Evolutionary conservation across 1,140 invertebrate genomes (phyloP).

Genomic region (Drosophila guanche): DNA sequence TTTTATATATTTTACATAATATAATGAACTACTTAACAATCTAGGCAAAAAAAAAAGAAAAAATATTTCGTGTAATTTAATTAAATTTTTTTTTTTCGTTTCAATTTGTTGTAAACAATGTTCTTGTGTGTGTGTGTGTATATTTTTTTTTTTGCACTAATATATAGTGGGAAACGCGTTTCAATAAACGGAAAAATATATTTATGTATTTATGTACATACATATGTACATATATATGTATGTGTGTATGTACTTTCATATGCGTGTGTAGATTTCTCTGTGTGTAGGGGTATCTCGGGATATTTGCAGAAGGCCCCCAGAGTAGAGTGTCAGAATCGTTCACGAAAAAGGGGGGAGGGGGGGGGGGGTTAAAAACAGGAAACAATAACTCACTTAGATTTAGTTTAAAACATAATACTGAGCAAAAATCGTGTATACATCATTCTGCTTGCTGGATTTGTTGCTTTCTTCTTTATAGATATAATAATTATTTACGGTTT

Average conservation of each 20-base stretch:
- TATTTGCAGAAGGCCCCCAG: slow-evolving; percentile 28
- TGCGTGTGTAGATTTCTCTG: slow-evolving; percentile 18
- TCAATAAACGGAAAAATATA: slow-evolving; percentile 64
- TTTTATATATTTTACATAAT: slow-evolving; percentile 78
- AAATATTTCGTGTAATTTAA: slow-evolving; percentile 41
- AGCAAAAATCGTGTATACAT: slow-evolving; percentile 80
- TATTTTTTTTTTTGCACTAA: slow-evolving; percentile 42
- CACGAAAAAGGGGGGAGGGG: slow-evolving; percentile 30
- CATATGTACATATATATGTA: slow-evolving; percentile 34
- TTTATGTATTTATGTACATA: slow-evolving; percentile 42
- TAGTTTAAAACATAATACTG: slow-evolving; percentile 83
- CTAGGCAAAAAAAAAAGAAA: slow-evolving; percentile 68
- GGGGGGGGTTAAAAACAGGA: slow-evolving; percentile 58
- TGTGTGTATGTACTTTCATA: slow-evolving; percentile 11
- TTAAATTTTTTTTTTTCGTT: slow-evolving; percentile 39
- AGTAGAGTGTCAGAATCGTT: slow-evolving; percentile 48
- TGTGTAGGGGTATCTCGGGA: background rate
- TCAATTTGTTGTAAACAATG: slow-evolving; percentile 21
- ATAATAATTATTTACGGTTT: slow-evolving; percentile 39
- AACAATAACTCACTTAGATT: slow-evolving; percentile 82
- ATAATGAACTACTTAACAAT: slow-evolving; percentile 76
- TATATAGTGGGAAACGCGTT: slow-evolving; percentile 59
- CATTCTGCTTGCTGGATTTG: slow-evolving; percentile 70
- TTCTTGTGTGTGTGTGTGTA: slow-evolving; percentile 35
- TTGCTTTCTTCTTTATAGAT: slow-evolving; percentile 53